Evolutionary conservation across 2,797 vertebrate species (phyloP).

Genomic region (Argyrosomus regius): DNA sequence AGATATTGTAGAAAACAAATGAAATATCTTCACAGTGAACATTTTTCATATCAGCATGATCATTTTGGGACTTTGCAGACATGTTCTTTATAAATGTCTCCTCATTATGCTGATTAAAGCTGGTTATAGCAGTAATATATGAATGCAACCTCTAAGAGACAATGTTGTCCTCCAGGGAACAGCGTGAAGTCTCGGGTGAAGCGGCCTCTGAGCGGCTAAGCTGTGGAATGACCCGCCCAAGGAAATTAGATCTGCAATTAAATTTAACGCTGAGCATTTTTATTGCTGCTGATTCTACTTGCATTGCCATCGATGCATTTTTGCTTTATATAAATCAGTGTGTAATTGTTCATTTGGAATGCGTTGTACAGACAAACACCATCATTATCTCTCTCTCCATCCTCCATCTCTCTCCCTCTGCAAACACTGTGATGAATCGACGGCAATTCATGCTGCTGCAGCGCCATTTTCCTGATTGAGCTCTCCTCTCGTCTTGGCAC

Average conservation of each 20-base stretch:
- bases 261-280: not conserved
- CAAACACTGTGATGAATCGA: slow-evolving; percentile 9
- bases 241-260: not conserved
- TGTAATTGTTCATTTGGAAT: not conserved
- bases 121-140: no score
- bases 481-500: not conserved
- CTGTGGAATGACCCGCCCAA: not conserved
- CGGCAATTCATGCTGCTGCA: not conserved
- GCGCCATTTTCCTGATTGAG: slow-evolving; percentile 5
- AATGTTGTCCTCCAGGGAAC: not conserved
- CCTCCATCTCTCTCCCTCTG: not conserved
- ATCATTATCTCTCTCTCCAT: not conserved
- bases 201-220: not conserved
- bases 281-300: not conserved
- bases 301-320: not conserved
- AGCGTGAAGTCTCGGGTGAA: not conserved
- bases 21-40: no score
- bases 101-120: not conserved
- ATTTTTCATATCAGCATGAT: no score
- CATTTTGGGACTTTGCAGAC: no score
- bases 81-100: not conserved
- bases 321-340: slow-evolving; percentile 4
- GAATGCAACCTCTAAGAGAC: not conserved
- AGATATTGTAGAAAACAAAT: not conserved
- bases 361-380: not conserved